phyloP scores from a whole-genome alignment of 1,140 invertebrate genomes.

The Hydropsyche tenuis region DNA sequence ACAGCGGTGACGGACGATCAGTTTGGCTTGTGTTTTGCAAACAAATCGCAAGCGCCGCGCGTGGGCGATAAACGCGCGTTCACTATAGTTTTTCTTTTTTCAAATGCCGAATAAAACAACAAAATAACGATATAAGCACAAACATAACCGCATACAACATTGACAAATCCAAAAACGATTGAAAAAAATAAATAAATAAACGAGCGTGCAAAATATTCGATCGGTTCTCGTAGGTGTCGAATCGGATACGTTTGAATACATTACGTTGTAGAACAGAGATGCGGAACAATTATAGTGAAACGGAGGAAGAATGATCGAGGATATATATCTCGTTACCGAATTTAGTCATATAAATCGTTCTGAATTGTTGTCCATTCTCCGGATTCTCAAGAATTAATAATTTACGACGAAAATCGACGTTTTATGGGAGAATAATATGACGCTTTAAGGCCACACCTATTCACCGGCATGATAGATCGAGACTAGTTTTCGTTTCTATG shows the following conservation, averaged over 20 bases:
- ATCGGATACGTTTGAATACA: conserved; percentile 44
- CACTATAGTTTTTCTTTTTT: neutral
- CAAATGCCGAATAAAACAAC: no score
- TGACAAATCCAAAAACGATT: conserved; percentile 15
- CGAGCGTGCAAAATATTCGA: conserved; percentile 42
- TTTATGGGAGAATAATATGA: no score
- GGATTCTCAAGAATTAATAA: neutral
- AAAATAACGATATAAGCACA: no score
- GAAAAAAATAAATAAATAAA: conserved; percentile 32
- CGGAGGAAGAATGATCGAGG: neutral
- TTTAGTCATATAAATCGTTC: conserved; percentile 37
- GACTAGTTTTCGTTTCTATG: neutral
- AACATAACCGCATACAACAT: neutral
- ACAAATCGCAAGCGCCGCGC: conserved; percentile 2
- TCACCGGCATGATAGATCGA: neutral
- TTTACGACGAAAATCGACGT: no score
- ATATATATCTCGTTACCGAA: conserved; percentile 19
- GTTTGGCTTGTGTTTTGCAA: neutral
- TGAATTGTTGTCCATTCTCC: neutral
- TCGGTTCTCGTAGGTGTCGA: conserved; percentile 38
- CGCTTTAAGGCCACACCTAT: neutral
- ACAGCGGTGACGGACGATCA: neutral
- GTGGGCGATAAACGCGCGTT: neutral
- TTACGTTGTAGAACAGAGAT: conserved; percentile 27
- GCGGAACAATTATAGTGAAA: conserved; percentile 42